phyloP scores from a whole-genome alignment of 2,888 invertebrate genomes.

The Yponomeuta evonymella region DNA sequence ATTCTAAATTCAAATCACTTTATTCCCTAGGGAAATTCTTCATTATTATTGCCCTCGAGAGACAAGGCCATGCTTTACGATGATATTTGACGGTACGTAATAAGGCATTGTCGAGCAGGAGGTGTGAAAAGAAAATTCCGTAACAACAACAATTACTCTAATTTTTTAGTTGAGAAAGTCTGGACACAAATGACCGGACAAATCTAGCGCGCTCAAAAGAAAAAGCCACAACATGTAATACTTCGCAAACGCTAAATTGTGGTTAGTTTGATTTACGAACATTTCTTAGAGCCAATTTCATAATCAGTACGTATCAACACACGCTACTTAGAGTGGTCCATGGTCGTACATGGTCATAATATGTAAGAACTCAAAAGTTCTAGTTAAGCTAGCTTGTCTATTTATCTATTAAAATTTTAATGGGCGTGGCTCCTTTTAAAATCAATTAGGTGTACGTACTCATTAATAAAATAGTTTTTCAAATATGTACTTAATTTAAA shows the following conservation, averaged over 20 bases:
- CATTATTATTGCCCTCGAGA: too few relatives aligned
- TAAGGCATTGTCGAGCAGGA: too few relatives aligned
- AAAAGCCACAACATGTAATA: not conserved
- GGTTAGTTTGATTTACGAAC: not conserved
- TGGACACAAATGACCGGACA: not conserved
- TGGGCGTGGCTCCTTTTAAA: too few relatives aligned
- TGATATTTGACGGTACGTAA: too few relatives aligned
- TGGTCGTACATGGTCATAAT: not conserved
- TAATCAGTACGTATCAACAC: not conserved
- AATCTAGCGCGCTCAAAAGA: not conserved
- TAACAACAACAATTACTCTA: not conserved
- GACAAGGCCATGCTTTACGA: too few relatives aligned
- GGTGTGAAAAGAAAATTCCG: not conserved
- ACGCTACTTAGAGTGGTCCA: too few relatives aligned
- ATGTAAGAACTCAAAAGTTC: not conserved
- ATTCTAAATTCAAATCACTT: too few relatives aligned
- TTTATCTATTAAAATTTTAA: not conserved
- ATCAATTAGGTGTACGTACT: too few relatives aligned
- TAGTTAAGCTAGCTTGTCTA: not conserved
- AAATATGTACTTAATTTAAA: too few relatives aligned
- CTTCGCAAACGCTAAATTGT: not conserved
- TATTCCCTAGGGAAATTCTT: too few relatives aligned
- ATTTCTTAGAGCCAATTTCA: not conserved
- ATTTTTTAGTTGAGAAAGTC: not conserved
- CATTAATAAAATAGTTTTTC: too few relatives aligned